Percentiles rank a stretch among this genome's conserved stretches.
These are phyloP conservation scores for Acheta domesticus DNA, from an alignment of 2,888 invertebrate genomes.

Conservation along the genomic window DNA sequence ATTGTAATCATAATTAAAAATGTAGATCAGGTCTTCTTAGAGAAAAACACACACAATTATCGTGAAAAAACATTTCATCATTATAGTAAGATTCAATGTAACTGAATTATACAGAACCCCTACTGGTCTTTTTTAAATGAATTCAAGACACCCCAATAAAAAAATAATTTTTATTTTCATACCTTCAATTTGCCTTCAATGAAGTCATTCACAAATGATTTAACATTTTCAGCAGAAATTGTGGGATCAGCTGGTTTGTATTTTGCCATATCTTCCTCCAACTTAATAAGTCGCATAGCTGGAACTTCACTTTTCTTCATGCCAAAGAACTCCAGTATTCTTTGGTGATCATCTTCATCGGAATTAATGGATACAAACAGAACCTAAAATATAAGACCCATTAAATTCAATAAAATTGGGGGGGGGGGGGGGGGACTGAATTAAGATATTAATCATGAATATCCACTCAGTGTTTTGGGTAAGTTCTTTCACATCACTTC, in stretches of 20 bases:
- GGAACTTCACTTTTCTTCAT: constrained; percentile 92
- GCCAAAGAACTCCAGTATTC: constrained; percentile 99
- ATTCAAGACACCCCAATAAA: too few relatives aligned
- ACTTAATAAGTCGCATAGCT: constrained; percentile 83
- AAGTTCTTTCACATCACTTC: neutral
- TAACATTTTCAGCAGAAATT: constrained; percentile 63
- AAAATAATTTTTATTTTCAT: constrained; percentile 23
- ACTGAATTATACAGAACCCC: too few relatives aligned
- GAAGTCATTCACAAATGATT: constrained; percentile 83
- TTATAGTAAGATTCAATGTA: too few relatives aligned
- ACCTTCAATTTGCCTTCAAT: constrained; percentile 85
- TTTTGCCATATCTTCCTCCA: constrained; percentile 97
- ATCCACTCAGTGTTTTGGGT: neutral
- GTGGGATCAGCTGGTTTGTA: constrained; percentile 85
- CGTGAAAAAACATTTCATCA: neutral
- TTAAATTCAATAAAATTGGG: neutral
- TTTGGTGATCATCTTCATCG: constrained; percentile 91
- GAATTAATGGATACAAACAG: constrained; percentile 94
- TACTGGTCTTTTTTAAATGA: too few relatives aligned
- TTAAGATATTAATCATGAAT: neutral
- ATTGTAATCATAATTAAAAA: neutral
- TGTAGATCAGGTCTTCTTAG: neutral
- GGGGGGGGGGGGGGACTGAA: neutral
- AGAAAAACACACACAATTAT: neutral
- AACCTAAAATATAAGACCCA: constrained; percentile 52